Conservation (phyloP, 2,797 vertebrate genomes). For the Falco berigora region DNA sequence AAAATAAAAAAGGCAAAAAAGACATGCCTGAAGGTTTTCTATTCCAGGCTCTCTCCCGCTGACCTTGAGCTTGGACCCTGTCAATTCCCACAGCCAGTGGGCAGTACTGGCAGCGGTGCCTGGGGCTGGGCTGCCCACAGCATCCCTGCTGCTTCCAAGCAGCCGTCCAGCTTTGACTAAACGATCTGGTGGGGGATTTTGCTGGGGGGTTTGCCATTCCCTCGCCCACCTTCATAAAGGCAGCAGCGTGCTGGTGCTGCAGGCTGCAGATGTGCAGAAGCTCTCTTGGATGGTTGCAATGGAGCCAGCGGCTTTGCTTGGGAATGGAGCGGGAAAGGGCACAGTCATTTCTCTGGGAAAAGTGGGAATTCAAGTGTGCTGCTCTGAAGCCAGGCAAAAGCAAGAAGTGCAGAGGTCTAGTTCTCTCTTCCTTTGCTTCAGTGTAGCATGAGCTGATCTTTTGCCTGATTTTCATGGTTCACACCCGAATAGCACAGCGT, state of each 20-base stretch:
- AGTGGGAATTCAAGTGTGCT: rapidly evolving
- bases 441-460: rapidly evolving
- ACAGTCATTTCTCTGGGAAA: background rate
- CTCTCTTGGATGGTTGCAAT: background rate
- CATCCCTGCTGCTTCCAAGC: rapidly evolving
- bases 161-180: rapidly evolving
- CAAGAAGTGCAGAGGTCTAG: rapidly evolving
- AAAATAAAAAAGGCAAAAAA: background rate
- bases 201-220: background rate
- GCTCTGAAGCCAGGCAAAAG: background rate
- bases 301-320: background rate
- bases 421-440: too few relatives aligned
- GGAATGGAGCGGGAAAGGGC: too few relatives aligned
- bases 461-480: background rate
- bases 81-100: background rate
- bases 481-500: rapidly evolving
- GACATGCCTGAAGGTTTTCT: background rate
- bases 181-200: rapidly evolving
- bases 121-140: background rate
- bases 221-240: too few relatives aligned
- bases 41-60: background rate
- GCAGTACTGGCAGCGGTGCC: background rate
- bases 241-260: rapidly evolving
- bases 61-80: background rate
- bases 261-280: background rate